Evolutionary conservation across 35 echinoderm and acorn worm genomes (phyloP).

Genomic region (Lytechinus variegatus): DNA sequence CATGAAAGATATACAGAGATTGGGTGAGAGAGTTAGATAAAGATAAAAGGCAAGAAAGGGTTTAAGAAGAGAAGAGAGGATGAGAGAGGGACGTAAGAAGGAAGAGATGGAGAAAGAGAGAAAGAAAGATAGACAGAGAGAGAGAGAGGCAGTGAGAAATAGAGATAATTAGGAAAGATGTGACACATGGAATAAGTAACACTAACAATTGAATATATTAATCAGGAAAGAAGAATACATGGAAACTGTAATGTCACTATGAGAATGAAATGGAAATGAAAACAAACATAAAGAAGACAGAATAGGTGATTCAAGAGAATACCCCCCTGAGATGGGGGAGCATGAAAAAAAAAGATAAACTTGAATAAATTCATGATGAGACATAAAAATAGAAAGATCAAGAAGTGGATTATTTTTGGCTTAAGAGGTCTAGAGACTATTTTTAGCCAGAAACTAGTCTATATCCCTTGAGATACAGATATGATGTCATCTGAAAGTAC

Average conservation of each 20-base stretch:
- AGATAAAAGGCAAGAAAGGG: too few relatives aligned
- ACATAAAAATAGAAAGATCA: background rate
- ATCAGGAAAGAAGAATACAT: too few relatives aligned
- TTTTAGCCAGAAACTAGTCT: background rate
- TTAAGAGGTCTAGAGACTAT: background rate
- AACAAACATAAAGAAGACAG: background rate
- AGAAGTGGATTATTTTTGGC: background rate
- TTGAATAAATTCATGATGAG: background rate
- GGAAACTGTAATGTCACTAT: background rate
- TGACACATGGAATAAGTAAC: too few relatives aligned
- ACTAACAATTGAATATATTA: too few relatives aligned
- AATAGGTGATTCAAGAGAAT: background rate
- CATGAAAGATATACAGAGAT: too few relatives aligned
- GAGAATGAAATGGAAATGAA: background rate
- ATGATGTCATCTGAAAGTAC: background rate
- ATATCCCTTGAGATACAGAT: background rate
- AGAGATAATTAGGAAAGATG: too few relatives aligned
- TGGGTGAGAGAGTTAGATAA: too few relatives aligned
- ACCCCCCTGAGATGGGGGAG: background rate
- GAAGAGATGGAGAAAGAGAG: background rate
- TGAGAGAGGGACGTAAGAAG: background rate
- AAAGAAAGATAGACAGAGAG: background rate
- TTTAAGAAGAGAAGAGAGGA: background rate
- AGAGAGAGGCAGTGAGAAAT: background rate
- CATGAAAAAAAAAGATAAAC: background rate